Evolutionary conservation across 2,888 invertebrate genomes (phyloP).

Genomic region (Scaeva pyrastri): DNA sequence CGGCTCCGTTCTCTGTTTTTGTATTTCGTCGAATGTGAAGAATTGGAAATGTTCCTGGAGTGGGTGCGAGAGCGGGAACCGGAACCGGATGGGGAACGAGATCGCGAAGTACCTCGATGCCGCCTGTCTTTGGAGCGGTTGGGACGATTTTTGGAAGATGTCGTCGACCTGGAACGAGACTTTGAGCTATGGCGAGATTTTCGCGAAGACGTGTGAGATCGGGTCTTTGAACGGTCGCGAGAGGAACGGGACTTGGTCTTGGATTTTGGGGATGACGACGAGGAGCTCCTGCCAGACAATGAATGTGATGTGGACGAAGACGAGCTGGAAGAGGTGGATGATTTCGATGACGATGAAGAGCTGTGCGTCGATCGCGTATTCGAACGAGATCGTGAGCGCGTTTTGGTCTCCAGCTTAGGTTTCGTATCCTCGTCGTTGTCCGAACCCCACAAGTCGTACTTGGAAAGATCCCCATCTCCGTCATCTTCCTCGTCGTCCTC

Average conservation of each 20-base stretch:
- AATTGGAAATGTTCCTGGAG: slow-evolving; percentile 75
- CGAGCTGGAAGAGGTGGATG: slow-evolving; percentile 79
- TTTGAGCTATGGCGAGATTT: slow-evolving; percentile 70
- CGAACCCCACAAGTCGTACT: slow-evolving; percentile 90
- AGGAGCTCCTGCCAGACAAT: slow-evolving; percentile 47
- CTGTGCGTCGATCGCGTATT: slow-evolving; percentile 67
- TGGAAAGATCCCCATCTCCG: slow-evolving; percentile 89
- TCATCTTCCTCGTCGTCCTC: slow-evolving; percentile 86
- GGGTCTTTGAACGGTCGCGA: slow-evolving; percentile 76
- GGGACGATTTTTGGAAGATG: slow-evolving; percentile 61
- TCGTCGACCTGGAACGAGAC: slow-evolving; percentile 75
- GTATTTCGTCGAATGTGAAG: slow-evolving; percentile 75
- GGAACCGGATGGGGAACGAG: slow-evolving; percentile 74
- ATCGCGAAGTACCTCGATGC: slow-evolving; percentile 47
- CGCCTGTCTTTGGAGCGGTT: slow-evolving; percentile 59
- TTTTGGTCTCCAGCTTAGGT: slow-evolving; percentile 46
- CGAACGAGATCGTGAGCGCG: slow-evolving; percentile 72
- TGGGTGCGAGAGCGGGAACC: slow-evolving; percentile 67
- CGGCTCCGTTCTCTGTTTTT: slow-evolving; percentile 76
- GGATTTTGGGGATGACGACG: slow-evolving; percentile 57
- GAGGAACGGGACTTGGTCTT: slow-evolving; percentile 73
- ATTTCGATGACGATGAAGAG: slow-evolving; percentile 75
- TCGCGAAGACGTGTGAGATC: slow-evolving; percentile 77
- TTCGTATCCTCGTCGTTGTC: slow-evolving; percentile 55
- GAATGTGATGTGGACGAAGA: slow-evolving; percentile 78